Evolutionary conservation across 2,113 vertebrate genomes (phyloP).

Genomic region (Crocuta crocuta): DNA sequence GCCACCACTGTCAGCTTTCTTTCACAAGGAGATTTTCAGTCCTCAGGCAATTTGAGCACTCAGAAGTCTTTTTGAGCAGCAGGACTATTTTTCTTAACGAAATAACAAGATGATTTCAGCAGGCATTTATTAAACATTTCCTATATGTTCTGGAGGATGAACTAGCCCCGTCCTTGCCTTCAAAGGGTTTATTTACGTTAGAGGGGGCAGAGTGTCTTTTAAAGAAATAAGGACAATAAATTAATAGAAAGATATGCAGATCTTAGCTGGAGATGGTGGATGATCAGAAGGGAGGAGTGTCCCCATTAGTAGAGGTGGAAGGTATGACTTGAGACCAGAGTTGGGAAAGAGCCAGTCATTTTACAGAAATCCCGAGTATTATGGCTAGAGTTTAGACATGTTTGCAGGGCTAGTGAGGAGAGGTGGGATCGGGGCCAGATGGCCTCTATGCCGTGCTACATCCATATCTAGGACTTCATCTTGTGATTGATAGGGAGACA

Average conservation of each 20-base stretch:
- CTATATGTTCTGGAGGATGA: neutral
- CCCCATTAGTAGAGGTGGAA: neutral
- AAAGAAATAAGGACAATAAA: neutral
- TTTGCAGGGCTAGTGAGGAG: neutral
- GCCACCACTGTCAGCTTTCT: neutral
- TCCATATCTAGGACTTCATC: neutral
- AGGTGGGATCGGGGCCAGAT: neutral
- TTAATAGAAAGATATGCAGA: neutral
- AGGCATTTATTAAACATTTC: slow-evolving; percentile 48
- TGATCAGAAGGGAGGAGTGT: neutral
- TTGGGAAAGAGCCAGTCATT: neutral
- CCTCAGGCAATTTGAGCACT: neutral
- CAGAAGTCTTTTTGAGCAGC: neutral
- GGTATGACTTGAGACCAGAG: neutral
- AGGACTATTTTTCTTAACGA: neutral
- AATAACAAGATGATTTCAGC: slow-evolving; percentile 19
- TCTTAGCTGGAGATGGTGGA: neutral
- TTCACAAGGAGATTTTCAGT: neutral
- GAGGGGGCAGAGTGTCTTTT: neutral
- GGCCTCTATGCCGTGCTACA: neutral
- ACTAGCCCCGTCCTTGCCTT: neutral
- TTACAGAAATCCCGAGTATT: neutral
- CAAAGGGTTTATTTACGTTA: neutral
- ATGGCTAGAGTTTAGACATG: neutral
- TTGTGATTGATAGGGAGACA: neutral